phyloP scores from a whole-genome alignment of 1,140 invertebrate species.

The Oscheius sp. region DNA sequence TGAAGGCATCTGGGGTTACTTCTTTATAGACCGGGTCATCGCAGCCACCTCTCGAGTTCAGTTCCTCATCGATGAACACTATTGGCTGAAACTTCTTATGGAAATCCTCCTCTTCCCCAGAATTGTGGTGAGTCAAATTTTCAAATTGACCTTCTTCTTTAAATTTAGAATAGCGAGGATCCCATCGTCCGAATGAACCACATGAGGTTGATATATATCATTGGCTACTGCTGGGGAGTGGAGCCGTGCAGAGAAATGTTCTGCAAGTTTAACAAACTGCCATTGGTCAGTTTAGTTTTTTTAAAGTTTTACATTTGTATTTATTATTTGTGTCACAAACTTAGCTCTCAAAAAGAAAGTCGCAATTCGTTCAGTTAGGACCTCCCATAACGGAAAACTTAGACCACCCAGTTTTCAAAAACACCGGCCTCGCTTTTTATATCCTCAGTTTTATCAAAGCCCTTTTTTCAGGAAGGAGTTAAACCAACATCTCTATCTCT shows the following conservation, averaged over 20 bases:
- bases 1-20: constrained; percentile 1
- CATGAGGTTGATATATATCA: background rate
- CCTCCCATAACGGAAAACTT: too few relatives aligned
- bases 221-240: background rate
- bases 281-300: background rate
- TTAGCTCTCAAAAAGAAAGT: too few relatives aligned
- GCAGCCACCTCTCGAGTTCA: background rate
- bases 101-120: background rate
- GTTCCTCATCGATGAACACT: background rate
- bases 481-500: background rate
- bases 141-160: background rate
- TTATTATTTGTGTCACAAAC: too few relatives aligned
- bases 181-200: background rate
- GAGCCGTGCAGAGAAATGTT: background rate
- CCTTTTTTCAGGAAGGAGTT: background rate
- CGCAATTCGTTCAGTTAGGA: too few relatives aligned
- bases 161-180: background rate
- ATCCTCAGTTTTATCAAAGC: too few relatives aligned
- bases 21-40: background rate
- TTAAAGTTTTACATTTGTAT: too few relatives aligned
- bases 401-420: too few relatives aligned
- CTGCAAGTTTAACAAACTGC: background rate
- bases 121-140: background rate
- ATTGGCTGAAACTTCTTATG: background rate
- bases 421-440: too few relatives aligned